Conservation (phyloP, 2,797 vertebrate species). For the Falco rusticolus region DNA sequence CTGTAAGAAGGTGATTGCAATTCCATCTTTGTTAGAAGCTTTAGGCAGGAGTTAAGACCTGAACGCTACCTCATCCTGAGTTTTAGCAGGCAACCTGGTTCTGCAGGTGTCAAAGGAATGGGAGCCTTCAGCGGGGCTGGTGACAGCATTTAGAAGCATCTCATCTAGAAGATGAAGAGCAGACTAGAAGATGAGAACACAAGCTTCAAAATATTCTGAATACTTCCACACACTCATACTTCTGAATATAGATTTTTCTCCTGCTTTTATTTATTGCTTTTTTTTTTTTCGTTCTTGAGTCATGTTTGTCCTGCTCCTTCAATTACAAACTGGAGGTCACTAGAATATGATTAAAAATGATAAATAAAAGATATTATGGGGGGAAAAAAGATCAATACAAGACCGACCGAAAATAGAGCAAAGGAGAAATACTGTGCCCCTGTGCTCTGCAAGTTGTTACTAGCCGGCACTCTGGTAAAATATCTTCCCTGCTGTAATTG, state of each 20-base stretch:
- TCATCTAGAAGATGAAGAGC: neutral
- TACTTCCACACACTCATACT: neutral
- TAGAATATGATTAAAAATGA: constrained; percentile 24
- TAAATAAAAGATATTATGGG: constrained; percentile 17
- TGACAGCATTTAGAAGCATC: neutral
- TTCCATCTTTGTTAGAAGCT: neutral
- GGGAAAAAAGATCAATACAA: constrained; percentile 13
- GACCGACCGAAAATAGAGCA: constrained; percentile 1
- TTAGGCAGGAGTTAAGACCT: neutral
- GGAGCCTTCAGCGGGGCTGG: neutral
- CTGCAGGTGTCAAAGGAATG: neutral
- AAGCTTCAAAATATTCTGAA: neutral
- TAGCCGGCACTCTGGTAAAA: neutral
- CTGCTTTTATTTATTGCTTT: neutral
- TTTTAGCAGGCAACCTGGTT: neutral
- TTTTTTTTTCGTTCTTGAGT: neutral
- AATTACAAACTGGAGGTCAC: neutral
- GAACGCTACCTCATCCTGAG: neutral
- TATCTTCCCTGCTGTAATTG: neutral
- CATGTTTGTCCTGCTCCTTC: neutral
- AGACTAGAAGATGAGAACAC: neutral
- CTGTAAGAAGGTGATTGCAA: neutral
- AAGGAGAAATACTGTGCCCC: neutral
- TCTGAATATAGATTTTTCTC: neutral
- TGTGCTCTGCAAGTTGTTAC: neutral